These are phyloP conservation scores for Linurgus olivaceus DNA, from an alignment of 2,797 vertebrate species.

Conservation along the genomic window DNA sequence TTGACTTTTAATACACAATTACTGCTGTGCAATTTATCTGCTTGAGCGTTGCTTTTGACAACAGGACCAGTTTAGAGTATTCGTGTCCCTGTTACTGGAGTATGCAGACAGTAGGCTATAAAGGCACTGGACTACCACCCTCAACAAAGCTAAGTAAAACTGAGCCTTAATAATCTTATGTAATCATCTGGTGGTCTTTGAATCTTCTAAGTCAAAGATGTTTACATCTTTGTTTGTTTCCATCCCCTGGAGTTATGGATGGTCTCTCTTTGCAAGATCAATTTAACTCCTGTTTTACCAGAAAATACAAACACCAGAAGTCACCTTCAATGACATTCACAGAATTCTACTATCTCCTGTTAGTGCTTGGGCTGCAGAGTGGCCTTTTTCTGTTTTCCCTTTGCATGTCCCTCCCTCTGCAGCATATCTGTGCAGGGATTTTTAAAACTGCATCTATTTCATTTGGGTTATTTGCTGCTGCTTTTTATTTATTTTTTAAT, in stretches of 20 bases:
- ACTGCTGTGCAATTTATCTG: slow-evolving; percentile 4
- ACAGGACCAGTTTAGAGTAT: neutral
- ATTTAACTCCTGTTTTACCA: slow-evolving; percentile 5
- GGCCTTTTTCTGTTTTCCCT: neutral
- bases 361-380: neutral
- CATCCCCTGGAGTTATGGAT: neutral
- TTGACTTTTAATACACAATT: slow-evolving; percentile 3
- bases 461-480: slow-evolving; percentile 11
- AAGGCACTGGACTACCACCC: neutral
- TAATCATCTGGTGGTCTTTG: neutral
- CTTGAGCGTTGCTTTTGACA: slow-evolving; percentile 9
- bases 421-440: neutral
- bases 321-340: neutral
- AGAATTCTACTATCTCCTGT: neutral
- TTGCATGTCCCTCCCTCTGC: neutral
- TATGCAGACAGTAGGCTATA: neutral
- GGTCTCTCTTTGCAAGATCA: neutral
- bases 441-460: neutral
- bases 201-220: neutral
- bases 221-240: neutral
- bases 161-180: neutral
- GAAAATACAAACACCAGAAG: neutral
- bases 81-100: neutral
- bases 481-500: slow-evolving; percentile 59
- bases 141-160: neutral